Evolutionary conservation across 1,140 invertebrate species (phyloP), one percentile per base, ranked within the genome.

Genomic region (Leptoteleia sp.): DNA sequence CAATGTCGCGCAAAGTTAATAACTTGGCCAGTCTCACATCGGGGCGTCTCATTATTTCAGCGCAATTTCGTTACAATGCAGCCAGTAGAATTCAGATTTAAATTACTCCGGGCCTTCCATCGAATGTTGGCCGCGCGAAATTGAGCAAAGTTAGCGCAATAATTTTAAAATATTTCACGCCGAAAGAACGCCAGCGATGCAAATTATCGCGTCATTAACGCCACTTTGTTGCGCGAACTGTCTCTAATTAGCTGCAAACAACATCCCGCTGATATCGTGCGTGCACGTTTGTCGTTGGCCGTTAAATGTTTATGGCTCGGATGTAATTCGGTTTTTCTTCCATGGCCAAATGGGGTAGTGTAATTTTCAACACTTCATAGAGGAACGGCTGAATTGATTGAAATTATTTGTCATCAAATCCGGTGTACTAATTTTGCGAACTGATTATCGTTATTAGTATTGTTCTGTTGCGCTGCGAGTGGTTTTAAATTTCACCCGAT

Each of bases 11-110:
- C 22, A 29, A 31, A 31, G 54, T 42, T 38, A 37, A 29, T 40
- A 27, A 55, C 50, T 19, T 40, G 0, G 50, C 22, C 6, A 25
- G 22, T 25, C 22, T 3, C 22, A 25, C 22, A 25, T 7, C 11
- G 37, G 42, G 5, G 3, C 25, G 37, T 42, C 37, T 57, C 52
- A 42, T 57, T 57, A 57, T 8, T 57, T 22, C 2, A 11, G 7
- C 13, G 9, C 8, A 57, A 57, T 57, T 15, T 22, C 13, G 37
- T 42, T 57, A 40, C 25, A 57, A 48, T 48, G 45, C 15, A 16
- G 25, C 3, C 7, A n/a, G 3, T n/a, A 13, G 15, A 25, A 25
- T 25, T 48, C 6, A 13, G 11, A 47, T 47, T 47, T 27, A 29
- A 47, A 47, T 47, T 47, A 13, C 43, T 27, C 7, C n/a, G 4